Evolutionary conservation across 2,888 invertebrate species (phyloP).

Genomic region (Gortyna flavago): DNA sequence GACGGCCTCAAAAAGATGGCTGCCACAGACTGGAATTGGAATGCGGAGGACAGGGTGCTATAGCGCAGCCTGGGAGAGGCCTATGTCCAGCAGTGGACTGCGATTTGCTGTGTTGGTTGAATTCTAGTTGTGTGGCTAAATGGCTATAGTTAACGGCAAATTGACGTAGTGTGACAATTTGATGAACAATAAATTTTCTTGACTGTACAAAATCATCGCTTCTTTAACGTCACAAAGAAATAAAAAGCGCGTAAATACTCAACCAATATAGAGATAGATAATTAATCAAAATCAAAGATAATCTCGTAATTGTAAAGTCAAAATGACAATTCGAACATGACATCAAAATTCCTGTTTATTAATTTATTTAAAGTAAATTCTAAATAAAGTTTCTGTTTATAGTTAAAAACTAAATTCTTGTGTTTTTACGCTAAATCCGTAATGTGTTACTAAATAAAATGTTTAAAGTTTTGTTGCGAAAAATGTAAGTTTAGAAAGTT

Average conservation of each 20-base stretch:
- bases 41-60: background rate
- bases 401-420: conserved; percentile 24
- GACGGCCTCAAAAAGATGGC: background rate
- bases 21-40: background rate
- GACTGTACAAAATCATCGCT: background rate
- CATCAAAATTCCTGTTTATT: conserved; percentile 27
- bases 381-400: conserved; percentile 16
- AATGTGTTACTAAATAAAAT: background rate
- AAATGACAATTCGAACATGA: background rate
- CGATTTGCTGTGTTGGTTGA: too few relatives aligned
- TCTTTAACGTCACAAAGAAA: background rate
- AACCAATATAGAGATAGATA: background rate
- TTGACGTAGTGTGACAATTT: too few relatives aligned
- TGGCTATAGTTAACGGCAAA: too few relatives aligned
- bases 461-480: background rate
- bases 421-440: background rate
- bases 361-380: conserved; percentile 1
- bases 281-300: conserved; percentile 4
- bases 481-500: conserved; percentile 7
- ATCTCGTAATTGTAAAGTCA: conserved; percentile 8
- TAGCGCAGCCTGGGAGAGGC: background rate
- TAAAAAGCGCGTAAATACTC: background rate
- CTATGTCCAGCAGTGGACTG: too few relatives aligned
- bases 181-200: background rate
- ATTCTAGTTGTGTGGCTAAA: too few relatives aligned